Conservation (phyloP, 2,797 vertebrate species). For the Eurystomus glaucurus region DNA sequence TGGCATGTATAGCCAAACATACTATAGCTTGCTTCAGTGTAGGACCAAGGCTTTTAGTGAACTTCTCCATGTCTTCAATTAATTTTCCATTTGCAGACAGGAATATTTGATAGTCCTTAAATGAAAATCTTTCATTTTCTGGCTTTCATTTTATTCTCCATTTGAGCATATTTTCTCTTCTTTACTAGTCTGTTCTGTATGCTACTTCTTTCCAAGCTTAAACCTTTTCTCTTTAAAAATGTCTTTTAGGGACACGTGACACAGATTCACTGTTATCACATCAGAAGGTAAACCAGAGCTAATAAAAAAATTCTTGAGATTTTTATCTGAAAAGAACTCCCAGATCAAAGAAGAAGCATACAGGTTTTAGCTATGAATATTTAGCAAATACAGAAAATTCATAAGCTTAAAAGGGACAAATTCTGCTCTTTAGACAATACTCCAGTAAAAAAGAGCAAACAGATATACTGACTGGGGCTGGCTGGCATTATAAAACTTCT, state of each 20-base stretch:
- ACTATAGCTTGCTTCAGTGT: background rate
- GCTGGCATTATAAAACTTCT: background rate
- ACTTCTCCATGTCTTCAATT: background rate
- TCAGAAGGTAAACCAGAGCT: background rate
- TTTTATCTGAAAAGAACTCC: background rate
- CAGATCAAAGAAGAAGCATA: background rate
- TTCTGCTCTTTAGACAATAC: background rate
- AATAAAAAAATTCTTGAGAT: background rate
- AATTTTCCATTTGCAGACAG: background rate
- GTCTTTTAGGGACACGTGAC: background rate
- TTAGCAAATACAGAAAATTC: conserved; percentile 15
- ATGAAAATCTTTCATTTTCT: background rate
- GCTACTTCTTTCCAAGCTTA: background rate
- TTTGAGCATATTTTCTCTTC: background rate
- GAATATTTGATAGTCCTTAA: background rate
- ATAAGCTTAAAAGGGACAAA: background rate
- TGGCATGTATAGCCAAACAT: background rate
- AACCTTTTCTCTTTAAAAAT: background rate
- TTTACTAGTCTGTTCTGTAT: background rate
- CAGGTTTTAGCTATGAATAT: conserved; percentile 1
- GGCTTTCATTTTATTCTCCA: background rate
- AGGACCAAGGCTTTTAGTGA: background rate
- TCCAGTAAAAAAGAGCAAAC: background rate
- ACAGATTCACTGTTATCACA: background rate
- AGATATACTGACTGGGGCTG: background rate